Conservation (phyloP, 2,888 invertebrate genomes). For the Pristionchus maxplancki region DNA sequence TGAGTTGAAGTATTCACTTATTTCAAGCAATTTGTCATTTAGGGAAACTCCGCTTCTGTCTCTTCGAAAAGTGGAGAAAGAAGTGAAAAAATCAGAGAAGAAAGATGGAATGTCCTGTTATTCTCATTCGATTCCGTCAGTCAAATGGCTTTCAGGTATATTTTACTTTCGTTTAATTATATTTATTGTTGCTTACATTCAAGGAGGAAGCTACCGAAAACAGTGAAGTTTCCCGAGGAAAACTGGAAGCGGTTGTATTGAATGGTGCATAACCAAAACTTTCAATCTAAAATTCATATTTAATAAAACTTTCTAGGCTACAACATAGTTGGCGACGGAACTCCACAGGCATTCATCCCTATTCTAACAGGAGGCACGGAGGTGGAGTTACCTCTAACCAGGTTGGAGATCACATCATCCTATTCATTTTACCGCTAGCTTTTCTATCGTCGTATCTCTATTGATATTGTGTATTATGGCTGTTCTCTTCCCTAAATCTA, state of each 20-base stretch:
- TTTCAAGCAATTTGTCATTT: too few species aligned
- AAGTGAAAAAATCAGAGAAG: background rate
- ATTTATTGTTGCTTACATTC: background rate
- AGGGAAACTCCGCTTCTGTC: constrained; percentile 26
- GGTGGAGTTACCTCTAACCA: constrained; percentile 77
- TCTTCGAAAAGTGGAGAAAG: background rate
- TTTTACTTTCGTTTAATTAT: too few species aligned
- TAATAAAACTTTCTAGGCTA: constrained; percentile 65
- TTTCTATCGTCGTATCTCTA: too few species aligned
- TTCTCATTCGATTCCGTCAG: constrained; percentile 92
- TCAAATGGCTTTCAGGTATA: constrained; percentile 85
- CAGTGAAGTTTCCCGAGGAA: constrained; percentile 83
- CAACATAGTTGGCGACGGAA: constrained; percentile 76
- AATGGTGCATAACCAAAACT: constrained; percentile 5
- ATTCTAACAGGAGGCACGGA: constrained; percentile 78
- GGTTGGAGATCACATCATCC: too few species aligned
- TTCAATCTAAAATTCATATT: too few species aligned
- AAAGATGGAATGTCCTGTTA: constrained; percentile 60
- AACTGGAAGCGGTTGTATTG: constrained; percentile 67
- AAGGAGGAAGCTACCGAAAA: constrained; percentile 85
- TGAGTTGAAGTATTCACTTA: background rate
- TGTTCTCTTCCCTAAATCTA: too few species aligned
- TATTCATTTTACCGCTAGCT: too few species aligned
- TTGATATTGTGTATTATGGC: too few species aligned
- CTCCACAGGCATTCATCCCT: constrained; percentile 77